Evolutionary conservation across 2,888 invertebrate species (phyloP), one percentile per base, ranked within the genome.

Genomic region (Meiosimyza platycephala): DNA sequence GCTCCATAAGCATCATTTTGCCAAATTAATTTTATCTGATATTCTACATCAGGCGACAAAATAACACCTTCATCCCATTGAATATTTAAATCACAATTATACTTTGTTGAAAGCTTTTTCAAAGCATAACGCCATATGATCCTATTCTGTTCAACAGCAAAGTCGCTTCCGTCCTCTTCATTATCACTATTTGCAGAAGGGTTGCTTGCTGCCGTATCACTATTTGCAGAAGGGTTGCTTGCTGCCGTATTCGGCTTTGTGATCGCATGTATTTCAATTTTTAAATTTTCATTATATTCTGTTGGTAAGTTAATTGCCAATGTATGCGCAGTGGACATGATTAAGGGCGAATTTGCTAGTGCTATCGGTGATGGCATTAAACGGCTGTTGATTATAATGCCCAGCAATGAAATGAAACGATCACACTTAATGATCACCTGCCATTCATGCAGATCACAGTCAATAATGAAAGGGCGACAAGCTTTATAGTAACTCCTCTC

Each of bases 401-500:
- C 86, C 69, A 83, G 72, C 13, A 87, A 73, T 0, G 84, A 83
- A n/a, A 86, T 85, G 54, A 85, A 85, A 18, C 84, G 81, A 47
- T 85, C 80, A 60, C 83, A 79, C 73, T 82, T 83, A 0, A 87
- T 63, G 6, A 78, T 79, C 28, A 84, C 71, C 0, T 81, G 79
- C 82, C 85, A 86, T 22, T 81, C 79, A 51, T 79, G 78, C 0
- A 80, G 79, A 22, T 82, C 80, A 3, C 82, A 79, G 51, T 82
- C 82, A 3, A 87, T 78, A 15, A 80, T 83, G 47, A 86, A 85
- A 0, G 87, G 87, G 0, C 85, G 82, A 48, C 85, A 84, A 6
- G 87, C 87, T 72, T 86, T 87, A 73, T 84, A 87, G 72, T 84
- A 87, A 71, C 82, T 82, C 59, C 87, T 82, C 75, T 88, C 87